These are phyloP conservation scores for Sylvietta virens DNA, from an alignment of 2,113 vertebrate species.

Conservation along the genomic window DNA sequence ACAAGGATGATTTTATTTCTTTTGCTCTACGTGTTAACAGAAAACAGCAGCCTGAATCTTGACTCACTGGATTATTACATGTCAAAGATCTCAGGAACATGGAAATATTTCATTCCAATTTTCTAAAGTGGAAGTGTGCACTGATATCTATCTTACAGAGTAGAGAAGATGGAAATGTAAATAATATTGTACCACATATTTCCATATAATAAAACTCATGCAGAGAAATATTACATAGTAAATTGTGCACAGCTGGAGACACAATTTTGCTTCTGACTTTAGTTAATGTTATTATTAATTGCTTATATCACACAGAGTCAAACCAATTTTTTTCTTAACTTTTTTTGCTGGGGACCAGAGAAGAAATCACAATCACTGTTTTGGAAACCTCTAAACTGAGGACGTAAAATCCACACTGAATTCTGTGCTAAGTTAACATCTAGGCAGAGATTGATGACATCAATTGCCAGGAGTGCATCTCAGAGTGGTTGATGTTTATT, in stretches of 20 bases:
- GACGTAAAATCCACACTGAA: neutral
- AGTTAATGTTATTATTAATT: neutral
- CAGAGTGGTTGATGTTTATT: neutral
- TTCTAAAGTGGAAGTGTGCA: neutral
- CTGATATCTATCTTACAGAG: neutral
- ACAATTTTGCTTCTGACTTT: neutral
- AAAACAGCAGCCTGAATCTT: slow-evolving; percentile 61
- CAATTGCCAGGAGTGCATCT: neutral
- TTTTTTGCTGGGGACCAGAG: neutral
- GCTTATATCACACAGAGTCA: neutral
- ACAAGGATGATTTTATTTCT: slow-evolving; percentile 63
- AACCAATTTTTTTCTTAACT: neutral
- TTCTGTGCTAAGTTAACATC: neutral
- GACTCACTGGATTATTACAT: slow-evolving; percentile 18
- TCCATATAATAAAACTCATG: neutral
- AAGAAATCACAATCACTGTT: neutral
- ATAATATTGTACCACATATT: neutral
- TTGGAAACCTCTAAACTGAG: neutral
- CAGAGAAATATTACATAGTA: neutral
- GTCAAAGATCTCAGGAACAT: slow-evolving; percentile 34
- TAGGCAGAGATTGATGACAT: neutral
- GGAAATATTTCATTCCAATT: slow-evolving; percentile 25
- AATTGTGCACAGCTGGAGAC: neutral
- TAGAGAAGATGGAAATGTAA: neutral
- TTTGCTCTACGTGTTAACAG: slow-evolving; percentile 51